Conservation (phyloP, 2,113 vertebrate genomes). For the Turdus rufiventris region DNA sequence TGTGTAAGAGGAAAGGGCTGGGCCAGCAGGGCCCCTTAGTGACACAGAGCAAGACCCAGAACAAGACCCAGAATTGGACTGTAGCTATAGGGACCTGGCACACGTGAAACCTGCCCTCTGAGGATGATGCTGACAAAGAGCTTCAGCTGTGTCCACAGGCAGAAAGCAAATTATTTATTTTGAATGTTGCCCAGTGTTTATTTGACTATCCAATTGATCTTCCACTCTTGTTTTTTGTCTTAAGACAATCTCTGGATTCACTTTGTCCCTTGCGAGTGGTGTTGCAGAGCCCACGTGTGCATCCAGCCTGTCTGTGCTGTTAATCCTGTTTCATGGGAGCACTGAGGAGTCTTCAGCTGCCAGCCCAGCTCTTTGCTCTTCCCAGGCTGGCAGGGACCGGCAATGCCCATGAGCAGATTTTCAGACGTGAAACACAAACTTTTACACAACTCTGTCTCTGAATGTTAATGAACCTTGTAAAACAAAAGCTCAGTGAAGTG, state of each 20-base stretch:
- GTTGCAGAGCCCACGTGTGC: rapidly evolving
- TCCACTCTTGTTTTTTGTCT: background rate
- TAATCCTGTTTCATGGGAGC: rapidly evolving
- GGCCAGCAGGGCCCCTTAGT: background rate
- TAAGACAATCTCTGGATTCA: background rate
- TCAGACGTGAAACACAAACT: conserved; percentile 21
- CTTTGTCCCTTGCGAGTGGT: rapidly evolving
- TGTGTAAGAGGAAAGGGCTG: background rate
- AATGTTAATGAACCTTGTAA: conserved; percentile 35
- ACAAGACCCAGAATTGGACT: background rate
- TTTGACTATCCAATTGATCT: background rate
- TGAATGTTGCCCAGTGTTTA: background rate
- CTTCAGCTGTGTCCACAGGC: background rate
- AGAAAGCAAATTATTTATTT: background rate
- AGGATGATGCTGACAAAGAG: background rate
- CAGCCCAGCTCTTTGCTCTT: background rate
- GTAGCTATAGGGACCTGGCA: background rate
- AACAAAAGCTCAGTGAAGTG: background rate
- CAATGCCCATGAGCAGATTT: background rate
- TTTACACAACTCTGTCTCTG: background rate
- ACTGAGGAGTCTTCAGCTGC: background rate
- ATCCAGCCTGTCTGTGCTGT: rapidly evolving
- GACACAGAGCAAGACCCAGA: background rate
- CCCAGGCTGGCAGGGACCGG: background rate
- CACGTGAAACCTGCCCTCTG: rapidly evolving